Evolutionary conservation across 2,888 invertebrate genomes (phyloP), one percentile per base, ranked within the genome.

Genomic region (Watsonalla cultraria): DNA sequence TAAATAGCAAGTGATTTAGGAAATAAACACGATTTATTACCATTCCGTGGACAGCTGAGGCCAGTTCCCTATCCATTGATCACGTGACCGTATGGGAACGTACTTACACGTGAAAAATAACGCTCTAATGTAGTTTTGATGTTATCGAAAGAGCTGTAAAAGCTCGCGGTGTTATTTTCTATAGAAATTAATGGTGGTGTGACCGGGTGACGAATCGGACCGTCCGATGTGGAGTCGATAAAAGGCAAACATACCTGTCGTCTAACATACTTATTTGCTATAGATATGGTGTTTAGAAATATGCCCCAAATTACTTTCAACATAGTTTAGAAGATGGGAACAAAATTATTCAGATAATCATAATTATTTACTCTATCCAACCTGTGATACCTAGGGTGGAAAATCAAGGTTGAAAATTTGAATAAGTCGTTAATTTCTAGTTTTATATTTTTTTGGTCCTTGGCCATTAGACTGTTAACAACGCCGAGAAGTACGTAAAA

Each of bases 161-260:
- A 79, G 84, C 74, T 68, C 70, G 74, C 78, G 69, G 67, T 77
- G 80, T 83, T 77, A 70, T 82, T 80, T 86, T 84, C 83, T 86
- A 89, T 89, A 89, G 86, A 87, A 88, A 90, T 90, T 89, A 89
- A 90, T 90, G 90, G 85, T 80, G 55, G 66, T 78, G 75, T 79
- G 81, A 73, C 82, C 79, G 75, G 63, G 81, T 90, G 90, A 90
- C 86, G 87, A 85, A 90, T 89, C 66, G 72, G 62, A 61, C 59
- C 61, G 59, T 60, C 55, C 60, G 47, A 49, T 45, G 35, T 48
- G 13, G 34, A 35, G 34, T n/a, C 13, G 37, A 8, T 37, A 9
- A 2, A 37, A 8, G 37, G 9, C 8, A 37, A 37, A 51, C 46
- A 55, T 45, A 37, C 51, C 45, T 13, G 24, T 4, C 24, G 24